phyloP scores from a whole-genome alignment of 2,888 invertebrate species.

The Epinotia nisella region DNA sequence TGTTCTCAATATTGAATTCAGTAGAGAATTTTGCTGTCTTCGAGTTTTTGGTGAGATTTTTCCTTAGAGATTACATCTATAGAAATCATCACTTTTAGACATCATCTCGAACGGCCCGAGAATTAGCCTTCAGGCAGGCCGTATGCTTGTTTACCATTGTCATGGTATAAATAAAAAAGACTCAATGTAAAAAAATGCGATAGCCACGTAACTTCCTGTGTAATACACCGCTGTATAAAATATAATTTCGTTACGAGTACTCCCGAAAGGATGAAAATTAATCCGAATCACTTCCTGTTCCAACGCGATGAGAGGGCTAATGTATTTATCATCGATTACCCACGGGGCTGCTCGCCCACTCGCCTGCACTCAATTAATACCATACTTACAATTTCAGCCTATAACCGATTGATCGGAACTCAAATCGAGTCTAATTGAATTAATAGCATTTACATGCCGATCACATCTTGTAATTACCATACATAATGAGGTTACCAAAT shows the following conservation, averaged over 20 bases:
- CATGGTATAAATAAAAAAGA: too few species aligned
- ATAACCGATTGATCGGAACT: constrained; percentile 17
- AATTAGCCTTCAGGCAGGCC: too few species aligned
- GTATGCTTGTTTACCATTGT: neutral
- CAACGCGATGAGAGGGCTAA: constrained; percentile 55
- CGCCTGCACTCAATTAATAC: constrained; percentile 50
- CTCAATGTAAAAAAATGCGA: neutral
- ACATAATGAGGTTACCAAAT: constrained; percentile 30
- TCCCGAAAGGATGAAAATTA: constrained; percentile 29
- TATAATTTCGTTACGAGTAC: neutral
- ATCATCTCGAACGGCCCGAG: too few species aligned
- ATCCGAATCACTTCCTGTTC: constrained; percentile 55
- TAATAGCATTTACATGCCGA: constrained; percentile 22
- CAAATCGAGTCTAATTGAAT: constrained; percentile 24
- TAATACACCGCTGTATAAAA: neutral
- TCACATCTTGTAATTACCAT: constrained; percentile 41
- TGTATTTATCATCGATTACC: constrained; percentile 62
- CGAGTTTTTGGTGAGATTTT: too few species aligned
- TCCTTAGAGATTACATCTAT: too few species aligned
- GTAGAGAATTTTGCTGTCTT: too few species aligned
- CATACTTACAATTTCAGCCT: constrained; percentile 39
- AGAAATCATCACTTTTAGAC: too few species aligned
- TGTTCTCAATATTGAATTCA: too few species aligned
- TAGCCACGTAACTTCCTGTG: neutral
- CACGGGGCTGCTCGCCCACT: constrained; percentile 48